phyloP scores from a whole-genome alignment of 1,140 invertebrate genomes.

The Diorhabda carinulata region DNA sequence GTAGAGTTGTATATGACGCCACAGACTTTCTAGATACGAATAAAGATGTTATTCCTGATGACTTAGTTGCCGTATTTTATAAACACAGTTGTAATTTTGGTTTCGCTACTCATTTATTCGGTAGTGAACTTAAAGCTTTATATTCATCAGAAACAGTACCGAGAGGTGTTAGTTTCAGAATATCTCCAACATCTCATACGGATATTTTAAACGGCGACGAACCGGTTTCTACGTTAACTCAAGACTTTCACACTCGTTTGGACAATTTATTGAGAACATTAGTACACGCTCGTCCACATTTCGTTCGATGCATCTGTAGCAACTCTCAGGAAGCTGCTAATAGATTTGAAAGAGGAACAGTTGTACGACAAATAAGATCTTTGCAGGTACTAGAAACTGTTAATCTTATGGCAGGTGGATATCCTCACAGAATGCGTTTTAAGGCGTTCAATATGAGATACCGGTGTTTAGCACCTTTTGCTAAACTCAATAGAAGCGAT shows the following conservation, averaged over 20 bases:
- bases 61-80: slow-evolving; percentile 88
- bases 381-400: slow-evolving; percentile 92
- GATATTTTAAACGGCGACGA: slow-evolving; percentile 84
- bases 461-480: slow-evolving; percentile 73
- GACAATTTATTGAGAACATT: slow-evolving; percentile 87
- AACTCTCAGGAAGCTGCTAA: slow-evolving; percentile 74
- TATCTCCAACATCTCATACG: slow-evolving; percentile 85
- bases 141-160: slow-evolving; percentile 78
- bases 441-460: slow-evolving; percentile 89
- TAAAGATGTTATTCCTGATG: slow-evolving; percentile 86
- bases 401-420: slow-evolving; percentile 89
- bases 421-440: slow-evolving; percentile 91
- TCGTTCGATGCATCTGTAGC: slow-evolving; percentile 86
- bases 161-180: slow-evolving; percentile 78
- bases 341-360: slow-evolving; percentile 73
- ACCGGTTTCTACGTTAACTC: slow-evolving; percentile 84
- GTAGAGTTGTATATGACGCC: slow-evolving; percentile 84
- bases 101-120: slow-evolving; percentile 91
- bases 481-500: slow-evolving; percentile 68
- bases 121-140: slow-evolving; percentile 83
- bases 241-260: slow-evolving; percentile 90
- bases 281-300: slow-evolving; percentile 90
- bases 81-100: slow-evolving; percentile 91
- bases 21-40: slow-evolving; percentile 88
- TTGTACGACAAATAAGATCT: slow-evolving; percentile 82